Conservation (phyloP, 1,140 invertebrate genomes). For the Camponotus floridanus region DNA sequence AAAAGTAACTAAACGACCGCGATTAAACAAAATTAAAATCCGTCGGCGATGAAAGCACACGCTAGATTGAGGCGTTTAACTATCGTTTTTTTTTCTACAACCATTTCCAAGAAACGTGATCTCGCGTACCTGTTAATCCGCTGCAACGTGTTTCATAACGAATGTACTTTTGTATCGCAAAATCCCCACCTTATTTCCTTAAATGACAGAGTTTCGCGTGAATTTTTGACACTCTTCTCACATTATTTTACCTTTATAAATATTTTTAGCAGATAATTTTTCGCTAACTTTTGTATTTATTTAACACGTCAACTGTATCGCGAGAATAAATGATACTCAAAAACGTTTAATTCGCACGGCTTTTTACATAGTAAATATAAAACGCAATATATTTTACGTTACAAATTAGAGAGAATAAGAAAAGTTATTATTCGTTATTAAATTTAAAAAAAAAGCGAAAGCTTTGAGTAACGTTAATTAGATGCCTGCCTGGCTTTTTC, state of each 20-base stretch:
- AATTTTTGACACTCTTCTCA: background rate
- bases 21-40: slow-evolving; percentile 65
- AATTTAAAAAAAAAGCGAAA: background rate
- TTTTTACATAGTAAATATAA: background rate
- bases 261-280: background rate
- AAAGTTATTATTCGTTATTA: background rate
- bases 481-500: background rate
- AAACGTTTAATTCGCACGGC: background rate
- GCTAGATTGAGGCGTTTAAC: slow-evolving; percentile 15
- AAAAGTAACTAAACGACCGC: slow-evolving; percentile 19
- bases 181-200: background rate
- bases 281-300: background rate
- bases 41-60: slow-evolving; percentile 1
- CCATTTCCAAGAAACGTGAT: background rate
- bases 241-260: background rate
- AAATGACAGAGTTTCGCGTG: background rate
- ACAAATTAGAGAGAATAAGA: background rate
- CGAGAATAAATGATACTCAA: background rate
- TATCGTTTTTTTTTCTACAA: background rate
- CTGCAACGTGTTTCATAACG: slow-evolving; percentile 19
- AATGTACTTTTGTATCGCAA: slow-evolving; percentile 8
- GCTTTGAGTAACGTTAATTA: slow-evolving; percentile 5
- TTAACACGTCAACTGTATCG: background rate
- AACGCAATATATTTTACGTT: background rate
- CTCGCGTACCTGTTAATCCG: slow-evolving; percentile 43